Conservation (phyloP, 2,888 invertebrate species). For the Furcula furcula region DNA sequence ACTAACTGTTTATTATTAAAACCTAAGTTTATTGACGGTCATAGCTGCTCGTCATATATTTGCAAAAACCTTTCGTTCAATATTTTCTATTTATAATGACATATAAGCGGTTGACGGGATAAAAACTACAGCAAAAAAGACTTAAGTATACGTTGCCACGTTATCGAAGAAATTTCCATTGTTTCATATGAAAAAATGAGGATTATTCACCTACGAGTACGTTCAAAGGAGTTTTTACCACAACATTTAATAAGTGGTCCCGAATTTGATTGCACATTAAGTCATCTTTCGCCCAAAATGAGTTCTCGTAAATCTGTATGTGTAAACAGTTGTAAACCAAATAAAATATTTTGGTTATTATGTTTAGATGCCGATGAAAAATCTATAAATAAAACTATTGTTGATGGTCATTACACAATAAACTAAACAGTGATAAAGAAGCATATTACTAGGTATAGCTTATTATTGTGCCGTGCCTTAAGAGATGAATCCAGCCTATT, state of each 20-base stretch:
- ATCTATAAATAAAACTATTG: constrained; percentile 28
- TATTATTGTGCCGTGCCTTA: constrained; percentile 32
- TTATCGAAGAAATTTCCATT: no score
- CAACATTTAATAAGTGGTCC: no score
- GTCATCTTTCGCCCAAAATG: no score
- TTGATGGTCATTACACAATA: constrained; percentile 31
- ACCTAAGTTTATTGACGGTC: constrained; percentile 23
- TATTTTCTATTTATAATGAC: no score
- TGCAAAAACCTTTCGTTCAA: no score
- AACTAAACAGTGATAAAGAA: constrained; percentile 32
- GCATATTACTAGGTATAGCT: constrained; percentile 12
- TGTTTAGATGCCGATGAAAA: constrained; percentile 28
- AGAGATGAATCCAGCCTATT: constrained; percentile 22
- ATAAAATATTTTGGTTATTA: constrained; percentile 29
- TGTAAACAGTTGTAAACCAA: constrained; percentile 33
- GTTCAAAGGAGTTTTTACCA: no score
- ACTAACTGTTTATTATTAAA: constrained; percentile 12
- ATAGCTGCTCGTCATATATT: constrained; percentile 24
- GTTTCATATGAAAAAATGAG: no score
- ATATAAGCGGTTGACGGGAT: no score
- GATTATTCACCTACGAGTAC: no score
- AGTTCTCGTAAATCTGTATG: constrained; percentile 34
- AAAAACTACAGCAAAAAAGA: no score
- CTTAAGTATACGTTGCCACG: no score
- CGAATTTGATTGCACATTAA: no score